Percentiles rank a stretch among this genome's conserved stretches.
These are phyloP conservation scores for Hephaestus fuliginosus DNA, from an alignment of 2,797 vertebrate species.

Conservation along the genomic window DNA sequence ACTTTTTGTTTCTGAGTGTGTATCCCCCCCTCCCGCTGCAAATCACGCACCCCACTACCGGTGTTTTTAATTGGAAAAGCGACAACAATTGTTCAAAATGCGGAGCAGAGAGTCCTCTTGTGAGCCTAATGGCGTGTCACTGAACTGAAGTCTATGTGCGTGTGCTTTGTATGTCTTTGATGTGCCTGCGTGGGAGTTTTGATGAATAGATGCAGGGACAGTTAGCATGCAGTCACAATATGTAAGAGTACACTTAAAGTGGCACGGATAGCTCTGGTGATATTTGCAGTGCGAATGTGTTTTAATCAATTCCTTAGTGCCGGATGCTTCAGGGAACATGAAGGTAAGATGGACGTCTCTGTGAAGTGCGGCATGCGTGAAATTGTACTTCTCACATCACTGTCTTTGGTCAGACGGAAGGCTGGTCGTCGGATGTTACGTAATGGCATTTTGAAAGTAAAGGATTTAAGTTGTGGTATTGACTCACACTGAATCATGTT, in stretches of 20 bases:
- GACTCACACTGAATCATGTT: background rate
- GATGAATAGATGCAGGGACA: slow-evolving; percentile 65
- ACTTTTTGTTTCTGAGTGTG: slow-evolving; percentile 42
- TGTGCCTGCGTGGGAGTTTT: slow-evolving; percentile 61
- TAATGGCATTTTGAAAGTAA: slow-evolving; percentile 38
- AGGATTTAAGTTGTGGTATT: slow-evolving; percentile 19
- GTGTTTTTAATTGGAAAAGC: slow-evolving; percentile 45
- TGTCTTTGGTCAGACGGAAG: slow-evolving; percentile 60
- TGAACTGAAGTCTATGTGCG: slow-evolving; percentile 21
- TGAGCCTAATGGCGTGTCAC: slow-evolving; percentile 17
- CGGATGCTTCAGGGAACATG: slow-evolving; percentile 62
- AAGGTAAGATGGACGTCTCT: slow-evolving; percentile 52
- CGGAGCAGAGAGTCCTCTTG: slow-evolving; percentile 34
- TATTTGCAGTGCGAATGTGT: slow-evolving; percentile 39
- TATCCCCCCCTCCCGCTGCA: slow-evolving; percentile 10
- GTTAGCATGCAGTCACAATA: slow-evolving; percentile 66
- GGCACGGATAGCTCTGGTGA: slow-evolving; percentile 45
- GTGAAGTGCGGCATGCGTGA: slow-evolving; percentile 68
- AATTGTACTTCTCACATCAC: slow-evolving; percentile 72
- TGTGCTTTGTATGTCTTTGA: slow-evolving; percentile 36
- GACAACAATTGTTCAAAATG: slow-evolving; percentile 43
- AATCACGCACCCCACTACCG: slow-evolving; percentile 30
- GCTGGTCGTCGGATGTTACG: slow-evolving; percentile 1
- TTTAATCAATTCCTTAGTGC: slow-evolving; percentile 63
- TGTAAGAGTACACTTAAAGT: slow-evolving; percentile 55